phyloP scores from a whole-genome alignment of 2,113 vertebrate species.

The Micromys minutus region DNA sequence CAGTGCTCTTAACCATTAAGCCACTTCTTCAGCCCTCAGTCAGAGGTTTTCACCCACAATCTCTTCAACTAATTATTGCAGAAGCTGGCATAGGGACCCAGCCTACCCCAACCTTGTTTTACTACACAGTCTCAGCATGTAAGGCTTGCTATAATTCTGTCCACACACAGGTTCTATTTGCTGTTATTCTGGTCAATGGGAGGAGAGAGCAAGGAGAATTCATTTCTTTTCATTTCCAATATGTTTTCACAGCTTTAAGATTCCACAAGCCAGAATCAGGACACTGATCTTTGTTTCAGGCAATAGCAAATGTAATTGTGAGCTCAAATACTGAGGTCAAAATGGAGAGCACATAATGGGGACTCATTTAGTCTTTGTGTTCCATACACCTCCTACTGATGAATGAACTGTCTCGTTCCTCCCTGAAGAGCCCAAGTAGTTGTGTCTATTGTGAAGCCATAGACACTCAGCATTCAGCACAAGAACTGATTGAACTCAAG shows the following conservation, averaged over 20 bases:
- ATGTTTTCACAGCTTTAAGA: not conserved
- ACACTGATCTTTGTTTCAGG: not conserved
- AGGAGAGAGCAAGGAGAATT: not conserved
- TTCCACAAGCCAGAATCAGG: not conserved
- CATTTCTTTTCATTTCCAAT: not conserved
- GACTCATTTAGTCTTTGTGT: not conserved
- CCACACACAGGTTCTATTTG: not conserved
- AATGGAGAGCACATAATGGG: not conserved
- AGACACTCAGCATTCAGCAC: not conserved
- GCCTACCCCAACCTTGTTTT: not conserved
- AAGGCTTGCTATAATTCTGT: not conserved
- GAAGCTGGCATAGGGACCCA: not conserved
- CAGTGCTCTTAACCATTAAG: not conserved
- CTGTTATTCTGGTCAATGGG: accelerated
- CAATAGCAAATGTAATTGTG: not conserved
- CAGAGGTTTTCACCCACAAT: not conserved
- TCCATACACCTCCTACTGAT: not conserved
- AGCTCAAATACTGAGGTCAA: not conserved
- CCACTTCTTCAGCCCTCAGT: not conserved
- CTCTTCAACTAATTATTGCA: not conserved
- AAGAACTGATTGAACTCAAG: not conserved
- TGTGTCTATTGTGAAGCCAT: not conserved
- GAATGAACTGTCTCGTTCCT: not conserved
- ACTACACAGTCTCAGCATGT: not conserved
- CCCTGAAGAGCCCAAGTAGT: not conserved